Evolutionary conservation across 1,140 invertebrate genomes (phyloP).

Genomic region (Amyelois transitella): DNA sequence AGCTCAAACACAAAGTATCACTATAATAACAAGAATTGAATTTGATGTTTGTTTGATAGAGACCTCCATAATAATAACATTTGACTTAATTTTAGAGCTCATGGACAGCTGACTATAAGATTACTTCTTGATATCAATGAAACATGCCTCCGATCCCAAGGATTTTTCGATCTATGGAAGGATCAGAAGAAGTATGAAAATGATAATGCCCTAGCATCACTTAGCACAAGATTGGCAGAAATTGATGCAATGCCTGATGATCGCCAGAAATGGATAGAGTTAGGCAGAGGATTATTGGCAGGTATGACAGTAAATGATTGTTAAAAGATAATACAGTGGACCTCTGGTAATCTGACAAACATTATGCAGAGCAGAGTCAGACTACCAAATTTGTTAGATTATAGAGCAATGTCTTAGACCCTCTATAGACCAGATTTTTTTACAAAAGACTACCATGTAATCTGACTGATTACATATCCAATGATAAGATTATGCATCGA

Average conservation of each 20-base stretch:
- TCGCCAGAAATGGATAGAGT: constrained; percentile 75
- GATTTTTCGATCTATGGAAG: constrained; percentile 95
- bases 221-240: constrained; percentile 73
- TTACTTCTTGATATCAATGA: constrained; percentile 94
- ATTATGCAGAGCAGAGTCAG: too few species aligned
- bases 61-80: too few species aligned
- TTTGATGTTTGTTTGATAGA: too few species aligned
- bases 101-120: constrained; percentile 90
- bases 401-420: too few species aligned
- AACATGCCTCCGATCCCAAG: constrained; percentile 90
- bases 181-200: constrained; percentile 80
- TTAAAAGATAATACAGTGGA: not conserved
- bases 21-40: too few species aligned
- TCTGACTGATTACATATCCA: too few species aligned
- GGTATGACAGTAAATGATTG: constrained; percentile 51
- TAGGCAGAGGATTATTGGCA: constrained; percentile 77
- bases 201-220: constrained; percentile 69
- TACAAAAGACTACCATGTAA: too few species aligned
- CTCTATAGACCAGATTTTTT: too few species aligned
- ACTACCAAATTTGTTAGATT: too few species aligned
- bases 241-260: constrained; percentile 75
- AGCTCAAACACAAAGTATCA: too few species aligned
- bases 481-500: too few species aligned
- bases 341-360: too few species aligned
- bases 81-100: constrained; percentile 80